Evolutionary conservation across 2,113 vertebrate species (phyloP), one percentile per base, ranked within the genome.

Genomic region (Sebastes fasciatus): DNA sequence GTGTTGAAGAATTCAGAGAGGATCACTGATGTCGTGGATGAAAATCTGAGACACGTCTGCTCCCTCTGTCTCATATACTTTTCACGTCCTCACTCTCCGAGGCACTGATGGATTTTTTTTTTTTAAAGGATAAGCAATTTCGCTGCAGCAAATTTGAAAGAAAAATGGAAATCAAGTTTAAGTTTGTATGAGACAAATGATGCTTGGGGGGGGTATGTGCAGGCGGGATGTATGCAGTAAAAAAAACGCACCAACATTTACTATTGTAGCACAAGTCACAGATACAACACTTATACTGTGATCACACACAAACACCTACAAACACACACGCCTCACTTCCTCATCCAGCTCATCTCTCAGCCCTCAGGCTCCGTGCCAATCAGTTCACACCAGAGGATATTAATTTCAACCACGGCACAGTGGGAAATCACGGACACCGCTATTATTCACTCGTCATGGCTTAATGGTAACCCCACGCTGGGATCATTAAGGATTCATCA

Each of bases 351-450:
- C 83, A 42, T 77, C 74, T 65, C 64, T 79, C 80, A 86, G 84
- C 66, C 66, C 64, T 58, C 58, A 49, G 79, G 71, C 82, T 83
- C 49, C 1, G 11, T 42, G 84, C 84, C 86, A 90, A 86, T 90
- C 90, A 85, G 66, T 73, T 86, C 77, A 88, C 80, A 82, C 88
- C 48, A 69, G 83, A 85, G 80, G 79, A 90, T 80, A 93, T 84
- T 76, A 62, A 90, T 91, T 82, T 87, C 72, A 74, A 79, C 79
- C 70, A 16, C 55, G 42, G 73, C 77, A 60, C 75, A 80, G 79
- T 49, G 46, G 68, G 80, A 79, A 84, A 71, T 85, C 82, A 82
- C 40, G 83, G 72, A 79, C 80, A 68, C 73, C 52, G 3, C 68
- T 77, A 90, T 90, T 76, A 91, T 72, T 89, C 86, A 87, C 26